A percentile compares a stretch with the other conserved stretches of the same genome.
These are phyloP conservation scores for Eueremaeus valkanovi DNA, from an alignment of 2,888 invertebrate genomes.

Conservation along the genomic window DNA sequence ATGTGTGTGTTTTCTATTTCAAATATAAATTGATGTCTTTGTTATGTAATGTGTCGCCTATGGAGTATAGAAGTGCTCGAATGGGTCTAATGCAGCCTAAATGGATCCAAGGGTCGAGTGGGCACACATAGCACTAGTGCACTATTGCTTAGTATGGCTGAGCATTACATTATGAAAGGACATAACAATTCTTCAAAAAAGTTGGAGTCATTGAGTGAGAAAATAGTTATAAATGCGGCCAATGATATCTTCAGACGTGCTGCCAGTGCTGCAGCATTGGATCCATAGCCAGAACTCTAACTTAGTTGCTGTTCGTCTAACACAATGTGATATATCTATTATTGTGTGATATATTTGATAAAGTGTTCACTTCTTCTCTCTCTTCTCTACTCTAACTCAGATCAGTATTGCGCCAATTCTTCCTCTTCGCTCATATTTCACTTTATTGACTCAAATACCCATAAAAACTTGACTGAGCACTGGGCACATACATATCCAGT, in stretches of 20 bases:
- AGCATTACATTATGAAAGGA: constrained; percentile 17
- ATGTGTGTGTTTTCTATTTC: constrained; percentile 22
- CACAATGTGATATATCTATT: constrained; percentile 35
- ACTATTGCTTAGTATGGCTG: not conserved
- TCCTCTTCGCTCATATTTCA: constrained; percentile 33
- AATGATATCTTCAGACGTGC: constrained; percentile 27
- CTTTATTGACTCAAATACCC: constrained; percentile 33
- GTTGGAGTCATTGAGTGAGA: constrained; percentile 33
- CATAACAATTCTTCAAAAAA: constrained; percentile 30
- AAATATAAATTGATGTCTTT: constrained; percentile 36
- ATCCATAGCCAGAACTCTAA: not conserved
- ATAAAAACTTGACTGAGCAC: constrained; percentile 27
- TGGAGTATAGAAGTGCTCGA: constrained; percentile 23
- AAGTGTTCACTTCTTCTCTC: not conserved
- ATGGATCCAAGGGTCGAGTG: constrained; percentile 29
- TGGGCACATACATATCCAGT: constrained; percentile 9
- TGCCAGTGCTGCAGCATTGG: constrained; percentile 2
- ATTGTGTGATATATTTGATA: constrained; percentile 34
- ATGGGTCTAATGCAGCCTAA: constrained; percentile 18
- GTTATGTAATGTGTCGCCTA: constrained; percentile 33
- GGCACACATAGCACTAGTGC: constrained; percentile 16
- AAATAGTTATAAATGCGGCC: constrained; percentile 33
- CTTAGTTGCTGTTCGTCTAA: not conserved
- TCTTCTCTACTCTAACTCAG: too few species aligned
- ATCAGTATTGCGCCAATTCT: constrained; percentile 17